Evolutionary conservation across 2,797 vertebrate genomes (phyloP).

Genomic region (Bradypus variegatus): DNA sequence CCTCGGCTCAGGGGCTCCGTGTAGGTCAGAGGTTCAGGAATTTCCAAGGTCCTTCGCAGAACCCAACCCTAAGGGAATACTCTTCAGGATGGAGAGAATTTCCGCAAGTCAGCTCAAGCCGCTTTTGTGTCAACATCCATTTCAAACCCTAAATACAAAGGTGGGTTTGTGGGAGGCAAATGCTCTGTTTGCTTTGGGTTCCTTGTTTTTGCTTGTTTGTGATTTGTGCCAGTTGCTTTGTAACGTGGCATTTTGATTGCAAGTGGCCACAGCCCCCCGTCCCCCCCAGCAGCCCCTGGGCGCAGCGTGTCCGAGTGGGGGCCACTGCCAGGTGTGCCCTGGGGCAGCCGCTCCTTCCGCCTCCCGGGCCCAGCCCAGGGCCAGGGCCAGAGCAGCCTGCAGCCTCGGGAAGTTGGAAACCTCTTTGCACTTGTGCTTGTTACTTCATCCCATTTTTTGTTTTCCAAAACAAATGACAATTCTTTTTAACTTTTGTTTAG

Average conservation of each 20-base stretch:
- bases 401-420: no score
- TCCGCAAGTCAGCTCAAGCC: no score
- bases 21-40: not conserved
- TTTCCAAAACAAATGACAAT: not conserved
- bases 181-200: not conserved
- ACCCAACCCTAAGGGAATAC: not conserved
- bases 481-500: not conserved
- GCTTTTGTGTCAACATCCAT: not conserved
- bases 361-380: not conserved
- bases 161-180: not conserved
- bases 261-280: no score
- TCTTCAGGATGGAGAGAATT: not conserved
- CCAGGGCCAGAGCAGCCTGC: no score
- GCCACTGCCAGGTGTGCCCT: no score
- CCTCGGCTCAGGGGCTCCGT: accelerated
- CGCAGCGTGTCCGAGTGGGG: no score
- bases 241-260: not conserved
- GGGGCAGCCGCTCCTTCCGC: not conserved
- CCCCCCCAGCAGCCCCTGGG: not conserved
- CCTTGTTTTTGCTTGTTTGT: no score
- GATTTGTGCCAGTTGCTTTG: not conserved
- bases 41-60: not conserved
- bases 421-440: no score
- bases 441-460: no score
- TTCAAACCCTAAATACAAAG: not conserved